A percentile compares a stretch with the other conserved stretches of the same genome.
Evolutionary conservation across 1,140 invertebrate species (phyloP).

Genomic region (Homarus americanus): DNA sequence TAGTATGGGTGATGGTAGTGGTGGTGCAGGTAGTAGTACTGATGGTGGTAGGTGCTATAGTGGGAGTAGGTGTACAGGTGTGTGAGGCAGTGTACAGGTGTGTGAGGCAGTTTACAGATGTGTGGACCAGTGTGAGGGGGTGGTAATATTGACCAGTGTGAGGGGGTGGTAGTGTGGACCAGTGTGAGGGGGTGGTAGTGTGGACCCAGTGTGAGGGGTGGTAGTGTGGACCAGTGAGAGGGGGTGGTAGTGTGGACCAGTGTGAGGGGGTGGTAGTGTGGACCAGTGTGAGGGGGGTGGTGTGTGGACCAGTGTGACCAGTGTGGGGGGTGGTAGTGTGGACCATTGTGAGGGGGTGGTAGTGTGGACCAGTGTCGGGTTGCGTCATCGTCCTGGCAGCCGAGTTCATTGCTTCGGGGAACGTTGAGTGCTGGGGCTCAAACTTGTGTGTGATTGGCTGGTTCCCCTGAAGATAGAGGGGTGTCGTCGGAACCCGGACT

Average conservation of each 20-base stretch:
- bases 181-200: background rate
- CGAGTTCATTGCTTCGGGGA: background rate
- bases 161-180: background rate
- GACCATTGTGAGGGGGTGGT: background rate
- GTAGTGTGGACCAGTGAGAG: background rate
- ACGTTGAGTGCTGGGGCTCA: background rate
- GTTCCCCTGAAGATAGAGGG: background rate
- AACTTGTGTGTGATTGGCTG: constrained; percentile 6
- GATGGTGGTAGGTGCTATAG: too few relatives aligned
- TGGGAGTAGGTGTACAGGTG: background rate
- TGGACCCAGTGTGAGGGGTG: background rate
- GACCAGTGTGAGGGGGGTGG: too few relatives aligned
- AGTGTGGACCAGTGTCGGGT: background rate
- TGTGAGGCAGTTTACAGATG: background rate
- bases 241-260: too few relatives aligned
- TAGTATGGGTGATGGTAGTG: background rate
- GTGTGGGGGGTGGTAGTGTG: background rate
- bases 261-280: too few relatives aligned
- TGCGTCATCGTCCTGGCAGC: background rate
- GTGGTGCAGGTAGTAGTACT: background rate
- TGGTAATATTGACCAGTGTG: background rate
- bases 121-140: background rate
- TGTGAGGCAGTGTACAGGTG: too few relatives aligned
- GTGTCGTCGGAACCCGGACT: background rate
- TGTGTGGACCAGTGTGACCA: too few relatives aligned